phyloP scores from a whole-genome alignment of 2,888 invertebrate genomes.

The Eustalomyia histrio region DNA sequence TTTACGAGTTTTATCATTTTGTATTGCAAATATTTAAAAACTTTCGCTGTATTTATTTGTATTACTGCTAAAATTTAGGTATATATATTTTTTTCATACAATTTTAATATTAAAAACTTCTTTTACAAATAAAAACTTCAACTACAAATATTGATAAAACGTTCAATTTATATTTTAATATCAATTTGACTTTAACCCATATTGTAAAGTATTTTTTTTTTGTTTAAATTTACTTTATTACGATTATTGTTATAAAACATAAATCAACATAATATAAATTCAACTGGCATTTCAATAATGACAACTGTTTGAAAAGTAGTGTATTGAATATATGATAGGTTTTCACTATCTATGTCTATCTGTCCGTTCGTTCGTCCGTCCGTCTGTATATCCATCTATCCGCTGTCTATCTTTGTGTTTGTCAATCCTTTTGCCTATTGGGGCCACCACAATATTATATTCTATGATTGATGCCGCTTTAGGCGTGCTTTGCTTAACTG shows the following conservation, averaged over 20 bases:
- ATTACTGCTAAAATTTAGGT: too few relatives aligned
- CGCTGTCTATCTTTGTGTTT: slow-evolving; percentile 15
- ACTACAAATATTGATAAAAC: slow-evolving; percentile 57
- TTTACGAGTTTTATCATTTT: too few relatives aligned
- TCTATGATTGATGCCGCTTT: slow-evolving; percentile 55
- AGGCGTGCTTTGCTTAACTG: slow-evolving; percentile 54
- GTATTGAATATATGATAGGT: neutral
- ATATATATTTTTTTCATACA: too few relatives aligned
- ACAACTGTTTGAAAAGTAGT: slow-evolving; percentile 16
- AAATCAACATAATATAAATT: slow-evolving; percentile 20
- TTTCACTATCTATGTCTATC: neutral
- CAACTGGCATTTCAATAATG: neutral
- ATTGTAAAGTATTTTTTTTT: neutral
- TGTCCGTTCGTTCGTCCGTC: slow-evolving; percentile 5
- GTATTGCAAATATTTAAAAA: too few relatives aligned
- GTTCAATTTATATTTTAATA: slow-evolving; percentile 45
- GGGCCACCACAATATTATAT: slow-evolving; percentile 31
- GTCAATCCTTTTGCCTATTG: slow-evolving; percentile 43
- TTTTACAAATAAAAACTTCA: slow-evolving; percentile 9
- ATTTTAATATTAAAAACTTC: slow-evolving; percentile 6
- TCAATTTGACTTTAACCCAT: slow-evolving; percentile 2
- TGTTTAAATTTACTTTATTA: neutral
- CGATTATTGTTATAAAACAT: neutral
- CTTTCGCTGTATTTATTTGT: too few relatives aligned
- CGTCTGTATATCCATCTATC: neutral